Evolutionary conservation across 2,113 vertebrate genomes (phyloP).

Genomic region (Python bivittatus): DNA sequence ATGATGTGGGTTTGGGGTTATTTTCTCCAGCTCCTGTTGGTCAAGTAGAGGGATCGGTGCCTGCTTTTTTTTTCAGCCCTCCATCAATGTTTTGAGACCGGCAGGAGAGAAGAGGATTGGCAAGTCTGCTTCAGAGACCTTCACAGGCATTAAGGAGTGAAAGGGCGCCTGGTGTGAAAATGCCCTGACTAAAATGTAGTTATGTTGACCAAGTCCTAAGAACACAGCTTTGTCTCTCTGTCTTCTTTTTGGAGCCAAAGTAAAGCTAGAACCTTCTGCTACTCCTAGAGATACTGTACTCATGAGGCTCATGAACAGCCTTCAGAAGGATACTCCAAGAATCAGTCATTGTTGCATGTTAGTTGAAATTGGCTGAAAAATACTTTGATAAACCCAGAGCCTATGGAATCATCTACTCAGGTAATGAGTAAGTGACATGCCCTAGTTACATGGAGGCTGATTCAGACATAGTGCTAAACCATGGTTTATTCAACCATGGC

Average conservation of each 20-base stretch:
- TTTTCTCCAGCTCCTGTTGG: no score
- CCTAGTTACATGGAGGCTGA: background rate
- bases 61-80: no score
- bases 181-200: no score
- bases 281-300: background rate
- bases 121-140: no score
- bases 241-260: background rate
- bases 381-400: background rate
- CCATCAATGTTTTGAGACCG: no score
- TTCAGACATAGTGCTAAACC: background rate
- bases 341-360: background rate
- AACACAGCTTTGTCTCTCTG: background rate
- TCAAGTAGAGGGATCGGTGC: no score
- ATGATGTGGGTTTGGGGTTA: background rate
- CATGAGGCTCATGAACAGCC: background rate
- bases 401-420: background rate
- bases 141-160: no score
- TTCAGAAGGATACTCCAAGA: background rate
- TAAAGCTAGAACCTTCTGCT: background rate
- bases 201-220: background rate
- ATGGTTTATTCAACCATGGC: background rate
- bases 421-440: background rate
- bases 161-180: no score
- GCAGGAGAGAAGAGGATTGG: no score
- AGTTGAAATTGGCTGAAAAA: background rate